Base-by-base conservation (phyloP, 2,888 invertebrate genomes). In the Tinea pellionella region DNA sequence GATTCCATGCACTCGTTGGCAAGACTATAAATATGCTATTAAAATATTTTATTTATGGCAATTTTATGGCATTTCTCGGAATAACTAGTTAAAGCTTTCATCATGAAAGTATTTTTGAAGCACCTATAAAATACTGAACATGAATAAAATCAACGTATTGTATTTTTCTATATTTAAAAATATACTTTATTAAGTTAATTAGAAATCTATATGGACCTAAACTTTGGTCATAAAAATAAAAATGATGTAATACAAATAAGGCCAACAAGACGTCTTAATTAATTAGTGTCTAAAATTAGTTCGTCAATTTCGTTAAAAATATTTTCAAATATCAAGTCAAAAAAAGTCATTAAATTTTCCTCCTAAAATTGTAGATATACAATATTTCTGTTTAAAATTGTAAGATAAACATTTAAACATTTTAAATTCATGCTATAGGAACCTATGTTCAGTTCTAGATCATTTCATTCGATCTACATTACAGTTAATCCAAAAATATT, bases 371-470 rank as follows among this genome's bases (percentile, higher is more conserved):
- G 15, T 47, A n/a, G 13, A 15, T 8, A 15, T n/a, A 47, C 15
- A n/a, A 47, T 47, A 15, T 15, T 42, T n/a, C 6, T 47, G 47
- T 47, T 13, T 47, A 47, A 47, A 47, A 13, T 2, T 47, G 13
- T 2, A 8, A 16, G n/a, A n/a, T n/a, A 41, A 12, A 41, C n/a
- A 15, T 13, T 15, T 16, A 47, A 16, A 47, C 16, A 59, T 69
- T 73, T 73, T 77, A 77, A 75, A 76, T 74, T 78, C 76, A 79
- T 72, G 74, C 70, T 76, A 84, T 85, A 85, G 85, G 85, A 85
- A 86, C 85, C 77, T 73, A 74, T 72, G 71, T 70, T 85, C 85
- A 86, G 85, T 86, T 75, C 83, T 75, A 74, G 81, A 84, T 82
- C 81, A 70, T 67, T 9, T 47, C 19, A 41, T 53, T 62, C 63